Conservation (phyloP, 2,888 invertebrate species). For the Megamerina dolium region DNA sequence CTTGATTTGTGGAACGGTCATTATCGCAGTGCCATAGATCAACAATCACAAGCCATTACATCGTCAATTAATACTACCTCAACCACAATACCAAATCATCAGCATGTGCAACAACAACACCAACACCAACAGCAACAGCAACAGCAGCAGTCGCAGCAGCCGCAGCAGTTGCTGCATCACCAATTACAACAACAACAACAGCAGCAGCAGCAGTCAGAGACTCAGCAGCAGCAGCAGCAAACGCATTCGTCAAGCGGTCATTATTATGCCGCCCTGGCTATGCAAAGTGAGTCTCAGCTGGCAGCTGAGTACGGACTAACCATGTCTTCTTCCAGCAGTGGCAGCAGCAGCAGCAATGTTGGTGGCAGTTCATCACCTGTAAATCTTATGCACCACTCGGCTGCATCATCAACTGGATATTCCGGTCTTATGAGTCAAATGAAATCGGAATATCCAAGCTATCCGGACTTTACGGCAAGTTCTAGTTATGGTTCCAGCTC, state of each 20-base stretch:
- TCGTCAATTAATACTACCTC: conserved; percentile 12
- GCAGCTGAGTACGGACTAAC: conserved; percentile 39
- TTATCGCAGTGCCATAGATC: conserved; percentile 15
- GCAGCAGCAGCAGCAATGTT: conserved; percentile 11
- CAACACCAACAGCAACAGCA: no score
- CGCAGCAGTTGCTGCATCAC: conserved; percentile 14
- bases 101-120: conserved; percentile 13
- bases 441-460: conserved; percentile 37
- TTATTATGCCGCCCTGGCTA: conserved; percentile 37
- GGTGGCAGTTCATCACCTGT: conserved; percentile 15
- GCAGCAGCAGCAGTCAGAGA: conserved; percentile 19
- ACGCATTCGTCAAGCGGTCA: conserved; percentile 9
- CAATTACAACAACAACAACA: conserved; percentile 20
- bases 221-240: conserved; percentile 16
- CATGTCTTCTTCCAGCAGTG: conserved; percentile 27
- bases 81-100: conserved; percentile 16
- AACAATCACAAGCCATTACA: conserved; percentile 11
- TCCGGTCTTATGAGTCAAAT: conserved; percentile 30
- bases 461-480: conserved; percentile 31
- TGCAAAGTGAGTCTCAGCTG: conserved; percentile 40
- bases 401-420: conserved; percentile 11
- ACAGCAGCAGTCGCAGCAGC: conserved; percentile 14
- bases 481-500: conserved; percentile 27
- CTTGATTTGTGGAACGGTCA: conserved; percentile 28
- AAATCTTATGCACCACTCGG: conserved; percentile 9